These are phyloP conservation scores for Gouania willdenowi DNA, from an alignment of 2,797 vertebrate genomes.

Conservation along the genomic window DNA sequence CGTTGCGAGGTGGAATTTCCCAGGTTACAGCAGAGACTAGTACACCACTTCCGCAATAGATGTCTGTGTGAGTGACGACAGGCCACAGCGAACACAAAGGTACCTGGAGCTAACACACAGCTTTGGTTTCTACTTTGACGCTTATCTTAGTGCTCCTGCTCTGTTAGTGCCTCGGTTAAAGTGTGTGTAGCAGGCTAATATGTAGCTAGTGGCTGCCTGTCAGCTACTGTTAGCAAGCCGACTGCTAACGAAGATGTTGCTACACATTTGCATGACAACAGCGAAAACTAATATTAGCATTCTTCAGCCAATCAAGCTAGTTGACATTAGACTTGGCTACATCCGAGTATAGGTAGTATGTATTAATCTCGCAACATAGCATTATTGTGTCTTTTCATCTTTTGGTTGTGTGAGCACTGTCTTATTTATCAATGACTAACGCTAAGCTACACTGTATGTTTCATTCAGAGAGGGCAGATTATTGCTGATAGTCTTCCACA, in stretches of 20 bases:
- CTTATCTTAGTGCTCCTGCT: conserved; percentile 20
- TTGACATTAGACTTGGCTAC: conserved; percentile 40
- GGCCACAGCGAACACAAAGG: conserved; percentile 69
- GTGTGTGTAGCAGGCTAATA: conserved; percentile 1
- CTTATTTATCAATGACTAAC: conserved; percentile 2
- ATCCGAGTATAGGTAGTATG: no score
- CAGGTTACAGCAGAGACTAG: conserved; percentile 73
- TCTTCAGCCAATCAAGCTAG: conserved; percentile 58
- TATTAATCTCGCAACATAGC: no score
- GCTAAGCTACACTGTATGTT: conserved; percentile 13
- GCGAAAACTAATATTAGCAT: conserved; percentile 73
- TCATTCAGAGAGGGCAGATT: conserved; percentile 1
- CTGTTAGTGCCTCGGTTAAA: conserved; percentile 2
- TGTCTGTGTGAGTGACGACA: conserved; percentile 65
- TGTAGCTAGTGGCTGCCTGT: conserved; percentile 26
- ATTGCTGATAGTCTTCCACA: conserved; percentile 2
- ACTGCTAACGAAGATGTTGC: conserved; percentile 62
- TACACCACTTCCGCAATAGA: conserved; percentile 78
- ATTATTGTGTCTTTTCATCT: conserved; percentile 24
- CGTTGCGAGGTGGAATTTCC: conserved; percentile 81
- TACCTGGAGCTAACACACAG: conserved; percentile 40
- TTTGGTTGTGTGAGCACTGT: conserved; percentile 24
- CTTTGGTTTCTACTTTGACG: conserved; percentile 1
- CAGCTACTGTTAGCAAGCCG: conserved; percentile 55
- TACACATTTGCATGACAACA: conserved; percentile 77